Evolutionary conservation across 2,113 vertebrate genomes (phyloP).

Genomic region (Nerophis ophidion): DNA sequence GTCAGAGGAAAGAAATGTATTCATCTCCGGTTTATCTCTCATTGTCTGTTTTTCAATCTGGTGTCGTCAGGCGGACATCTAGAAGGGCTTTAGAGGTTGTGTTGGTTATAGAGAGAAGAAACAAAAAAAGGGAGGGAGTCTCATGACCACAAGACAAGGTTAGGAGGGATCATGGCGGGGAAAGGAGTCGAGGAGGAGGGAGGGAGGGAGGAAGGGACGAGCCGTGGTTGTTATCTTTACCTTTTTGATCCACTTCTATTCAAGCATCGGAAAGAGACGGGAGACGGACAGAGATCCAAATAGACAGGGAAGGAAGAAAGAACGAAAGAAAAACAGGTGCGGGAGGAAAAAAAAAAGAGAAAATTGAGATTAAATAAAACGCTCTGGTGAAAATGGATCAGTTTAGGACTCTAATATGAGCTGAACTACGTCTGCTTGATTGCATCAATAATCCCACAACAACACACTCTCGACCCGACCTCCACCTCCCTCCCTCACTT

Average conservation of each 20-base stretch:
- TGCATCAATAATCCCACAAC: slow-evolving; percentile 59
- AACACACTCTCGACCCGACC: slow-evolving; percentile 51
- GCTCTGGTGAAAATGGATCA: slow-evolving; percentile 38
- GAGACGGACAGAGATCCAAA: slow-evolving; percentile 78
- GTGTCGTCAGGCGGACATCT: slow-evolving; percentile 69
- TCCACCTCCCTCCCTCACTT: slow-evolving; percentile 30
- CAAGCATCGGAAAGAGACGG: slow-evolving; percentile 94
- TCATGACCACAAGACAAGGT: slow-evolving; percentile 87
- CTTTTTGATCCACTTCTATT: slow-evolving; percentile 99
- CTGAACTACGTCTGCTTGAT: slow-evolving; percentile 60
- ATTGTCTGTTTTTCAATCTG: slow-evolving; percentile 43
- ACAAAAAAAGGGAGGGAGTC: slow-evolving; percentile 64
- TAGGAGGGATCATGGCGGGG: slow-evolving; percentile 56
- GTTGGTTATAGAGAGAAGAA: slow-evolving; percentile 67
- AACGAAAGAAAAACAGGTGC: slow-evolving; percentile 82
- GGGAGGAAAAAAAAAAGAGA: slow-evolving; percentile 80
- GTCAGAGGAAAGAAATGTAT: slow-evolving; percentile 43
- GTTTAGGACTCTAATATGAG: slow-evolving; percentile 13
- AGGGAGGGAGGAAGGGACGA: slow-evolving; percentile 64
- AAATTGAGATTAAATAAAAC: slow-evolving; percentile 90
- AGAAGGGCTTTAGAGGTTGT: slow-evolving; percentile 66
- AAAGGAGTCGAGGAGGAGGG: slow-evolving; percentile 20
- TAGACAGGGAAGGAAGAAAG: slow-evolving; percentile 69
- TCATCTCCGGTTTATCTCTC: slow-evolving; percentile 61
- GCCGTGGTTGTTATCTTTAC: slow-evolving; percentile 88